phyloP scores from a whole-genome alignment of 2,113 vertebrate species.

The Trichechus manatus region DNA sequence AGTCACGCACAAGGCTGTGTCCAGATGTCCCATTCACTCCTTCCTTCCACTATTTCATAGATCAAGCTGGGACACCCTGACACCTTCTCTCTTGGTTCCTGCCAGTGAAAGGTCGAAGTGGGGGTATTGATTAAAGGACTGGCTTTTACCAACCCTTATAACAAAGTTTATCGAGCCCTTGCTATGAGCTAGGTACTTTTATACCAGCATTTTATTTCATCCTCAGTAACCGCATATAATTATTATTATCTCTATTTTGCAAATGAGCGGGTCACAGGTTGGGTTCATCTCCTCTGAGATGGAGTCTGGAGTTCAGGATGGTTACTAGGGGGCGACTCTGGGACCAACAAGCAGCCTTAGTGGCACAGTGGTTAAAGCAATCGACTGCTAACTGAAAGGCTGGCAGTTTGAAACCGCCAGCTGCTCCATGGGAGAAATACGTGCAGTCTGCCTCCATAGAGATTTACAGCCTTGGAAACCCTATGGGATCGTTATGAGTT shows the following conservation, averaged over 20 bases:
- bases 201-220: neutral
- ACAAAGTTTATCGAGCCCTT: neutral
- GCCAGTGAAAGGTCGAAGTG: neutral
- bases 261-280: neutral
- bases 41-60: neutral
- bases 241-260: neutral
- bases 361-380: no score
- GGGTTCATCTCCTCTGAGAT: neutral
- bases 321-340: neutral
- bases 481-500: no score
- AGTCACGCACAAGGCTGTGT: neutral
- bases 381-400: no score
- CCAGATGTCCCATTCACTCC: neutral
- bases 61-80: neutral
- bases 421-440: no score
- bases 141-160: neutral
- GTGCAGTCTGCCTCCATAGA: no score
- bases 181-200: neutral
- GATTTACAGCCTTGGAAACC: no score
- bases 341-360: no score
- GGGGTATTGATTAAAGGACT: neutral
- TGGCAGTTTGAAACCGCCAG: no score
- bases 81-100: neutral
- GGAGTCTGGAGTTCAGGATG: conserved; percentile 6
- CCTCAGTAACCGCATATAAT: neutral